Percentiles rank a stretch among this genome's conserved stretches.
These are phyloP conservation scores for Danaus plexippus DNA, from an alignment of 1,140 invertebrate genomes.

Conservation along the genomic window DNA sequence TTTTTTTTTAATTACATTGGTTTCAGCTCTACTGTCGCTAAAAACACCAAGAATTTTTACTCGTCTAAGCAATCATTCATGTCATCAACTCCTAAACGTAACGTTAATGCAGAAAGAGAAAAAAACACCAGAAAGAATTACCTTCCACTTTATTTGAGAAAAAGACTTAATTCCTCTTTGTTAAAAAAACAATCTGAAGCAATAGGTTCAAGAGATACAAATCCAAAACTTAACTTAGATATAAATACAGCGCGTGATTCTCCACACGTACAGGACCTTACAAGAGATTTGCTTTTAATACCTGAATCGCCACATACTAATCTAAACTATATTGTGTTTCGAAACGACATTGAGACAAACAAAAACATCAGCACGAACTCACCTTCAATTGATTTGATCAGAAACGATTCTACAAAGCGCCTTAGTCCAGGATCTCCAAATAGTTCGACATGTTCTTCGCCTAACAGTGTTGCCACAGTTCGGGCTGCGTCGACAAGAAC, in stretches of 20 bases:
- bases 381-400: constrained; percentile 14
- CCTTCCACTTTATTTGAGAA: constrained; percentile 32
- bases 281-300: constrained; percentile 31
- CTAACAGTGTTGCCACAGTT: constrained; percentile 49
- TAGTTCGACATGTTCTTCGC: constrained; percentile 52
- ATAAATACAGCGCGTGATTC: not conserved
- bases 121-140: constrained; percentile 22
- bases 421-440: constrained; percentile 37
- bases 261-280: constrained; percentile 15
- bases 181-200: constrained; percentile 3
- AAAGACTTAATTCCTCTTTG: constrained; percentile 5
- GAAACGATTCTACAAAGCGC: constrained; percentile 22
- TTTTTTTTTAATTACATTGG: constrained; percentile 1
- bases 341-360: constrained; percentile 44
- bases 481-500: constrained; percentile 21
- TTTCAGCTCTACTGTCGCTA: constrained; percentile 28
- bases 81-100: constrained; percentile 9
- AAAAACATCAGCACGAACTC: constrained; percentile 18
- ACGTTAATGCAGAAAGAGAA: constrained; percentile 15
- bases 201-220: no score
- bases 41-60: constrained; percentile 22
- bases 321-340: constrained; percentile 41
- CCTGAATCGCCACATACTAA: constrained; percentile 20
- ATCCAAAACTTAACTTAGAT: no score
- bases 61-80: constrained; percentile 4